Percentiles rank a stretch among this genome's conserved stretches.
Conservation (phyloP, 2,113 vertebrate species). For the Daubentonia madagascariensis region DNA sequence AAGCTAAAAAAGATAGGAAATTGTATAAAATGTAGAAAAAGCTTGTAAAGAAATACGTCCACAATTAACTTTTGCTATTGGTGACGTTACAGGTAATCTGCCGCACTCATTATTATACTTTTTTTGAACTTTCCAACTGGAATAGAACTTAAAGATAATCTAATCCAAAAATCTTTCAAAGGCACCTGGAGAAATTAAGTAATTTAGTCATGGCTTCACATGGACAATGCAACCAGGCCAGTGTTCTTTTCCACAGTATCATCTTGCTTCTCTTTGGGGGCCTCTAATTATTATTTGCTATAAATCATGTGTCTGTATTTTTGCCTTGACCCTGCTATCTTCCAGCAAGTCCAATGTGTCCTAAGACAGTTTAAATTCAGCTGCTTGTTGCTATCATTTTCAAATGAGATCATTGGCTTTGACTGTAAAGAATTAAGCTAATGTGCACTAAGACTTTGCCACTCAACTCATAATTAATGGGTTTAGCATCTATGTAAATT, state of each 20-base stretch:
- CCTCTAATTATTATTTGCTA: neutral
- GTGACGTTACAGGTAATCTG: neutral
- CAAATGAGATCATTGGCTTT: neutral
- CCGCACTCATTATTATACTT: neutral
- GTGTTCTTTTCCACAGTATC: neutral
- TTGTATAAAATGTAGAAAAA: neutral
- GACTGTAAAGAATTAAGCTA: neutral
- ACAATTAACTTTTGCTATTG: neutral
- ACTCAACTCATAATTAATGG: neutral
- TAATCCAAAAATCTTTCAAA: neutral
- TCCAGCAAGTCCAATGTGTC: neutral
- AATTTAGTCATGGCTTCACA: neutral
- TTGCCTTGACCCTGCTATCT: neutral
- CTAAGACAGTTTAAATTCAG: slow-evolving; percentile 20
- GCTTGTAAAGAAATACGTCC: neutral
- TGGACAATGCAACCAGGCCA: neutral
- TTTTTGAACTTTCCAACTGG: neutral
- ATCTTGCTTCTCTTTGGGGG: neutral
- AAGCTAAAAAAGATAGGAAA: neutral
- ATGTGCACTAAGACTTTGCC: neutral
- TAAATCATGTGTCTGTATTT: neutral
- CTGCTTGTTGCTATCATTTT: neutral
- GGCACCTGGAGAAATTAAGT: neutral
- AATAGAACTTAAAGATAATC: neutral
- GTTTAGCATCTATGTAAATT: neutral